These are phyloP conservation scores for Stenotaenia linearis DNA, from an alignment of 2,888 invertebrate species.

Conservation along the genomic window DNA sequence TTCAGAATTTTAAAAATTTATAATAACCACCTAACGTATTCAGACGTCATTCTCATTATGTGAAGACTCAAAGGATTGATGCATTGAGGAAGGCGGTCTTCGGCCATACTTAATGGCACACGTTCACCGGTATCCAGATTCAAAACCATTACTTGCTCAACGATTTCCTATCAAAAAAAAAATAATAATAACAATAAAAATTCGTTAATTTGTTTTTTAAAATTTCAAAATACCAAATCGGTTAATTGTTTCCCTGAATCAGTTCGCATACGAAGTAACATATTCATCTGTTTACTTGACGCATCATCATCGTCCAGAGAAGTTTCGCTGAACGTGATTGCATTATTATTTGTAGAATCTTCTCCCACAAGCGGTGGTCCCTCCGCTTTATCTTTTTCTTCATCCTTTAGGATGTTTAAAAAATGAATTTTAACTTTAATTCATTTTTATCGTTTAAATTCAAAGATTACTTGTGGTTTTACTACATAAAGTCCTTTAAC, in stretches of 20 bases:
- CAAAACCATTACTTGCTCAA: conserved; percentile 70
- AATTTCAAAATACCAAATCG: conserved; percentile 58
- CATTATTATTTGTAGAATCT: not conserved
- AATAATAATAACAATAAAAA: not conserved
- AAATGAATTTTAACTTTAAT: conserved; percentile 8
- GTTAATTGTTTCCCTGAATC: conserved; percentile 80
- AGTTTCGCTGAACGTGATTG: not conserved
- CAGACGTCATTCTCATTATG: conserved; percentile 86
- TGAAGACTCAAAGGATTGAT: conserved; percentile 91
- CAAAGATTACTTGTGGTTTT: conserved; percentile 54
- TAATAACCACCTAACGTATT: conserved; percentile 60
- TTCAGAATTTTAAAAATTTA: not conserved
- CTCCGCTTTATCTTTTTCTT: conserved; percentile 61
- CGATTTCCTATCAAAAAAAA: conserved; percentile 61
- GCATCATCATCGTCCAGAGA: conserved; percentile 26
- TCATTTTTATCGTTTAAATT: not conserved
- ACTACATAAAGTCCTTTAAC: conserved; percentile 60
- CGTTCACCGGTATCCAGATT: conserved; percentile 70
- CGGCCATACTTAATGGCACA: conserved; percentile 88
- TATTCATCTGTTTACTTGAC: conserved; percentile 41
- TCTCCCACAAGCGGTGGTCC: conserved; percentile 51
- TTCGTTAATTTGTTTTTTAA: not conserved
- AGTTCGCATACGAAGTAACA: conserved; percentile 72
- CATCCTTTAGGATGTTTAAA: conserved; percentile 55
- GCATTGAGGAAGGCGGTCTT: conserved; percentile 84